phyloP scores from a whole-genome alignment of 2,113 vertebrate species.

The Platichthys stellatus region DNA sequence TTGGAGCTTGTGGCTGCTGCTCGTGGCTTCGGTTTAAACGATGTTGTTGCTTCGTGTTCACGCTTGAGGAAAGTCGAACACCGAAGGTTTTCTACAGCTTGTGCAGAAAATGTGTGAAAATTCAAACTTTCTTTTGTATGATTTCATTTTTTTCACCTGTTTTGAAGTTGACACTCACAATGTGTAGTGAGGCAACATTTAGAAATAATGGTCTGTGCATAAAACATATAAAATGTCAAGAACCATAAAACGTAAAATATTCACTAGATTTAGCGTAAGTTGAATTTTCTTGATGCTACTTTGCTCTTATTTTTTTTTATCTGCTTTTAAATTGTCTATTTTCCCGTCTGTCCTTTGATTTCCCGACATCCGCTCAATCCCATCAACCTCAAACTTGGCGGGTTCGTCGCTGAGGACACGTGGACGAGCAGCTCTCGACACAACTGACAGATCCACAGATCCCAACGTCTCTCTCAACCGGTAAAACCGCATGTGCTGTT shows the following conservation, averaged over 20 bases:
- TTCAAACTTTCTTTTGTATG: not conserved
- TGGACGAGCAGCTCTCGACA: not conserved
- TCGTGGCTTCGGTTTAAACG: not conserved
- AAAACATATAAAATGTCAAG: not conserved
- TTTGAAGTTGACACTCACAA: no score
- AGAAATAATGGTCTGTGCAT: not conserved
- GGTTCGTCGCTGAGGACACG: not conserved
- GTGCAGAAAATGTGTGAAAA: not conserved
- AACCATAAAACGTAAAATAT: not conserved
- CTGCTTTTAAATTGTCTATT: not conserved
- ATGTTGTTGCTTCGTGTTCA: not conserved
- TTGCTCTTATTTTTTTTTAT: constrained; percentile 2
- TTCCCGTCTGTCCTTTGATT: no score
- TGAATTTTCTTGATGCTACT: constrained; percentile 1
- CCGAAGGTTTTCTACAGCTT: not conserved
- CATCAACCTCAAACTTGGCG: not conserved
- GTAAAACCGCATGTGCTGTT: not conserved
- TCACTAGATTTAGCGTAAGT: not conserved
- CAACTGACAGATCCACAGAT: not conserved
- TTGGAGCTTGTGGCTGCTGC: not conserved
- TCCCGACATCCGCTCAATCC: no score
- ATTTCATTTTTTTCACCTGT: not conserved
- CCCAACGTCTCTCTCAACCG: not conserved
- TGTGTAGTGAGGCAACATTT: no score
- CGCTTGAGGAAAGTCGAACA: not conserved